Base-by-base conservation (phyloP, 2,797 vertebrate species). In the Squalus acanthias region DNA sequence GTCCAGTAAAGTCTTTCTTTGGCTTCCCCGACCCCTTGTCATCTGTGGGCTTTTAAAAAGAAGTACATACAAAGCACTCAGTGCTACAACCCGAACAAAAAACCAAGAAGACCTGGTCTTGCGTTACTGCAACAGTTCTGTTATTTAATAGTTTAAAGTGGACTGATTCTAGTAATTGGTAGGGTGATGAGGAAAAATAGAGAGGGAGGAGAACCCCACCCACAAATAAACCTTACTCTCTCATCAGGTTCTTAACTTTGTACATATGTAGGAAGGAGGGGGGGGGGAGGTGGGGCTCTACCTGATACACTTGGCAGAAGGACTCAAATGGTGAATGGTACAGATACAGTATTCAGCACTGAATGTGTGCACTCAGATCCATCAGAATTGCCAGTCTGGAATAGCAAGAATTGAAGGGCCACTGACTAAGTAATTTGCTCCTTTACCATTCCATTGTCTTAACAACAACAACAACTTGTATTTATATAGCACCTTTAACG, bases 161-260 rank as follows among this genome's bases (percentile, higher is more conserved):
- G 60, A n/a, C 57, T 67, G 60, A 89, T 67, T 39, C 15, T 60
- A 29, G 2, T 15, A 15, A 63, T 93, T 63, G 91, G 63, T 67
- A 22, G 20, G n/a, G 15, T 24, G 20, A 24, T 3, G 24, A 24
- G 88, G 53, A 57, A 60, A 60, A 60, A 13, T 29, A 89, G 53
- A 46, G 65, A 69, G 2, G 20, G 92, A 24, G 39, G 63, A 69
- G 63, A 94, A 22, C 26, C 29, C 33, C 63, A 65, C 57, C 15
- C 20, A 72, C 24, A 95, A 95, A 72, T 95, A 95, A 95, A n/a
- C 17, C 65, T 70, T 46, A 70, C 93, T 95, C 39, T 70, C 46
- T 95, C 67, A 95, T n/a, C 20, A 12, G 65, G 7, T 95, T 70
- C 93, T 95, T 93, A 15, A 50, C 93, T 50, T 69, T 70, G 65